Percentiles rank a stretch among this genome's conserved stretches.
Conservation (phyloP, 2,888 invertebrate genomes). For the Cylloceria caligata region DNA sequence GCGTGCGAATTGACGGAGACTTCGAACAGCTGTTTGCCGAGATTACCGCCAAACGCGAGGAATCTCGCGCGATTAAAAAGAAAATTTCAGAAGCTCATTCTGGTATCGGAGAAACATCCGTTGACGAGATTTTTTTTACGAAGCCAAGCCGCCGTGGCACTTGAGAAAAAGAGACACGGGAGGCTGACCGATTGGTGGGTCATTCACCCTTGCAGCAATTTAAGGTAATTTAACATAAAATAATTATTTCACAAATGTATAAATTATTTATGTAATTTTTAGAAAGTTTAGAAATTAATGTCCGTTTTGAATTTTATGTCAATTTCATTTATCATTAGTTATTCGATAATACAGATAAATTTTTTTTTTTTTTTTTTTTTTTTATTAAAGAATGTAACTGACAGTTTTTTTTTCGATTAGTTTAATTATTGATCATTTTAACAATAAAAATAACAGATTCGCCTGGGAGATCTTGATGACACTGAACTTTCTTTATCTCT, state of each 20-base stretch:
- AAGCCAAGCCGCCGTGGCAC: constrained; percentile 79
- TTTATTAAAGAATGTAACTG: too few relatives aligned
- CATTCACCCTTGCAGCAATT: constrained; percentile 81
- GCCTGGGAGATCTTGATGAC: constrained; percentile 79
- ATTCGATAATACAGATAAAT: too few relatives aligned
- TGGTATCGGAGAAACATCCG: constrained; percentile 78
- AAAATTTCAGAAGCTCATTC: constrained; percentile 77
- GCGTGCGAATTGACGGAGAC: constrained; percentile 76
- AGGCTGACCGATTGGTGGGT: constrained; percentile 78
- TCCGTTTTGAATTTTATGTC: too few relatives aligned
- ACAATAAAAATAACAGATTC: constrained; percentile 72
- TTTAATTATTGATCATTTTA: constrained; percentile 9
- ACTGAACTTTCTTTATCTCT: constrained; percentile 75
- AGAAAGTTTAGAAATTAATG: not conserved
- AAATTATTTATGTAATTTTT: too few relatives aligned
- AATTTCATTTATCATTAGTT: too few relatives aligned
- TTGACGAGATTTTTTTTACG: constrained; percentile 77
- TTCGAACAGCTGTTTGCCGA: constrained; percentile 80
- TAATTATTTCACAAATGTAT: not conserved
- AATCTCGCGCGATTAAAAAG: constrained; percentile 75
- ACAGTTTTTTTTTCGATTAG: not conserved
- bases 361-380: too few relatives aligned
- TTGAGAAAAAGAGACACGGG: constrained; percentile 80
- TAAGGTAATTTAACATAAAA: constrained; percentile 71
- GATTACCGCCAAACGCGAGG: constrained; percentile 80